phyloP scores from a whole-genome alignment of 1,140 invertebrate species.

The Littorina saxatilis region DNA sequence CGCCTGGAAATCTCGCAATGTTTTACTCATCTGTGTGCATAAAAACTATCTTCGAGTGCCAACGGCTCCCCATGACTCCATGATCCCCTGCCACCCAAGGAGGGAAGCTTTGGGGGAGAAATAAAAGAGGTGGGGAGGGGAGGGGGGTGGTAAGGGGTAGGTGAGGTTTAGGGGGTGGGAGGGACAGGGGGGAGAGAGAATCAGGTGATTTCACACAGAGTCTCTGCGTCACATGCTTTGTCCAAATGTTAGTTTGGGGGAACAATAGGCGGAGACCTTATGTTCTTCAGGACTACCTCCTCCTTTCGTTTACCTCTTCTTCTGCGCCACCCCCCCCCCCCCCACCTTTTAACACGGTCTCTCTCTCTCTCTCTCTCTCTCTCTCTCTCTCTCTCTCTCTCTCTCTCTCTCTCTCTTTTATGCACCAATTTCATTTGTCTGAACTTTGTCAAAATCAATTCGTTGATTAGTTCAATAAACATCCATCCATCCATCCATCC shows the following conservation, averaged over 20 bases:
- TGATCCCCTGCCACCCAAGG: not conserved
- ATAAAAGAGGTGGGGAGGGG: not conserved
- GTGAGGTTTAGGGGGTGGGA: not conserved
- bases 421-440: not conserved
- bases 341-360: not conserved
- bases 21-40: not conserved
- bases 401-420: not conserved
- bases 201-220: not conserved
- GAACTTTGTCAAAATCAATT: not conserved
- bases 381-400: not conserved
- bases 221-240: not conserved
- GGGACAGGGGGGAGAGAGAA: not conserved
- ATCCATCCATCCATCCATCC: too few relatives aligned
- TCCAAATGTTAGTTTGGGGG: not conserved
- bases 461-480: not conserved
- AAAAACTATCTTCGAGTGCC: not conserved
- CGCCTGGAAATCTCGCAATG: not conserved
- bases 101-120: not conserved
- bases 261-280: not conserved
- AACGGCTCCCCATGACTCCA: not conserved
- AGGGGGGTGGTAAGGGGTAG: not conserved
- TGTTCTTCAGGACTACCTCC: not conserved
- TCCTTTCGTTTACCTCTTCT: not conserved
- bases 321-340: not conserved
- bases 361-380: constrained; percentile 15